A percentile compares a stretch with the other conserved stretches of the same genome.
Evolutionary conservation across 1,140 invertebrate species (phyloP).

Genomic region (Planococcus citri): DNA sequence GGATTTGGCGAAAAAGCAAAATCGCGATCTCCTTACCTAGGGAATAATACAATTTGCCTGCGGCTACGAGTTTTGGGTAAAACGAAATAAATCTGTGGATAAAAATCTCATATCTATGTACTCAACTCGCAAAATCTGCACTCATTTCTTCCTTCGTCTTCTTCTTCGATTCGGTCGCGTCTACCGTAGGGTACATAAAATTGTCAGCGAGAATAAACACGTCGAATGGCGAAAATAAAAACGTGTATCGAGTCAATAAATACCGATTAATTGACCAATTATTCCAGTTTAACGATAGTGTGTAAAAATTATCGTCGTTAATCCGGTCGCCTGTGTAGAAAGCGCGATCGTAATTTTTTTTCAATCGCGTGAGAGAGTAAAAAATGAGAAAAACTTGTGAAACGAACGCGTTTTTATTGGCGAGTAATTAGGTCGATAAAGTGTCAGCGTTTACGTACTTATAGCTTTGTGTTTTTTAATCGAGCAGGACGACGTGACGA

Average conservation of each 20-base stretch:
- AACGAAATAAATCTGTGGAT: too few species aligned
- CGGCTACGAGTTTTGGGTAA: too few species aligned
- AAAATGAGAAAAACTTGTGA: not conserved
- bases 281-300: slow-evolving; percentile 3
- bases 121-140: too few species aligned
- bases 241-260: slow-evolving; percentile 3
- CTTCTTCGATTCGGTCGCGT: too few species aligned
- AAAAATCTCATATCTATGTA: too few species aligned
- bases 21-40: too few species aligned
- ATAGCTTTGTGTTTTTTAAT: too few species aligned
- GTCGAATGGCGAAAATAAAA: not conserved
- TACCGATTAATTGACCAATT: slow-evolving; percentile 7
- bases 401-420: slow-evolving; percentile 1
- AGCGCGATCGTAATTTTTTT: slow-evolving; percentile 2
- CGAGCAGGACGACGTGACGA: too few species aligned
- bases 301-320: slow-evolving; percentile 7
- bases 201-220: not conserved
- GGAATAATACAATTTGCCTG: too few species aligned
- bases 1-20: too few species aligned
- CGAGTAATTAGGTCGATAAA: slow-evolving; percentile 3
- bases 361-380: not conserved
- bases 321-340: slow-evolving; percentile 5
- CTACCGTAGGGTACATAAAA: not conserved
- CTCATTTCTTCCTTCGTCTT: too few species aligned
- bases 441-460: not conserved